Evolutionary conservation across 2,888 invertebrate species (phyloP).

Genomic region (Hemistola chrysoprasaria): DNA sequence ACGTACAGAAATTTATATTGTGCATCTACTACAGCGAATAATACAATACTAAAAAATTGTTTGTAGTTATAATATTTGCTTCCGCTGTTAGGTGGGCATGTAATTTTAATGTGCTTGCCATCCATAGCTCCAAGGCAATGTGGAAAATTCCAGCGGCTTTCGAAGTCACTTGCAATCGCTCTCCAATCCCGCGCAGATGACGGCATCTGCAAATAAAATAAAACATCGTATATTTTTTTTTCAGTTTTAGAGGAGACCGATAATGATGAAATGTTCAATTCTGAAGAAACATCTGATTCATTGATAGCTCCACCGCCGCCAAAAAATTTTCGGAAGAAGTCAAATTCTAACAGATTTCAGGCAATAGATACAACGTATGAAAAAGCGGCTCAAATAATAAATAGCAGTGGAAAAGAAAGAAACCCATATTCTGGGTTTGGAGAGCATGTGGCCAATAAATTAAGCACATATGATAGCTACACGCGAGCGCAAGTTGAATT

Average conservation of each 20-base stretch:
- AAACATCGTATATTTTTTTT: too few species aligned
- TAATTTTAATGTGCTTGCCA: slow-evolving; percentile 41
- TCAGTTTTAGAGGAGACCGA: too few species aligned
- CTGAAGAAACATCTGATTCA: too few species aligned
- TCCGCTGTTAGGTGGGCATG: slow-evolving; percentile 36
- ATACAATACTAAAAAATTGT: slow-evolving; percentile 38
- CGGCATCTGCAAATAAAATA: too few species aligned
- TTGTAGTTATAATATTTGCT: slow-evolving; percentile 44
- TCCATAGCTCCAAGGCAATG: slow-evolving; percentile 43
- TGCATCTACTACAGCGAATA: slow-evolving; percentile 45
- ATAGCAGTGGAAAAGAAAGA: neutral
- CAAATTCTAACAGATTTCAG: too few species aligned
- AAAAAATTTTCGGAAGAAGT: too few species aligned
- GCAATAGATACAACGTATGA: too few species aligned
- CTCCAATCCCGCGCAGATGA: too few species aligned
- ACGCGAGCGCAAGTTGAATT: neutral
- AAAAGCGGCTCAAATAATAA: neutral
- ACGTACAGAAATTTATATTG: slow-evolving; percentile 40
- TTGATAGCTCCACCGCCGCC: too few species aligned
- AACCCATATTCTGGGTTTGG: neutral
- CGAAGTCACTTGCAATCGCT: too few species aligned
- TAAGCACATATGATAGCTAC: neutral
- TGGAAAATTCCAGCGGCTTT: slow-evolving; percentile 41
- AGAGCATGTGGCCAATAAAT: neutral
- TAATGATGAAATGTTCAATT: too few species aligned